These are phyloP conservation scores for Pagrus major DNA, from an alignment of 2,113 vertebrate genomes.

Conservation along the genomic window DNA sequence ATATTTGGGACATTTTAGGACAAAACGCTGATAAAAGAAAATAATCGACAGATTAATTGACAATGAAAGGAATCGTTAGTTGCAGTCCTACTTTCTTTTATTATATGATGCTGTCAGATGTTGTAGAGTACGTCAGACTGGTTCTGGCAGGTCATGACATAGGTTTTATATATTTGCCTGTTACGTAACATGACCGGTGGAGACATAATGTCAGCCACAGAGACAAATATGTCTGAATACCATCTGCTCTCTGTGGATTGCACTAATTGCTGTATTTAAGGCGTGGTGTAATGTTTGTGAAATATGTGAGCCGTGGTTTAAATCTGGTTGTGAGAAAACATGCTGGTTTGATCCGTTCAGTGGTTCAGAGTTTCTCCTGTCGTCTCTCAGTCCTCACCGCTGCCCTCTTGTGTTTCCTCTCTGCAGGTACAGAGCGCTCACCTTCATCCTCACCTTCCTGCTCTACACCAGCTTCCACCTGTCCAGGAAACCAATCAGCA, in stretches of 20 bases:
- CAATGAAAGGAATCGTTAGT: too few relatives aligned
- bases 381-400: background rate
- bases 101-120: too few relatives aligned
- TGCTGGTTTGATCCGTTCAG: background rate
- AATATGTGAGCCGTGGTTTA: background rate
- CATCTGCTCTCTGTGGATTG: background rate
- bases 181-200: background rate
- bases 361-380: background rate
- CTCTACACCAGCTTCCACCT: constrained; percentile 94
- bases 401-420: constrained; percentile 6
- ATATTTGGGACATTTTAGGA: too few relatives aligned
- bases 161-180: background rate
- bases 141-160: background rate
- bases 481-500: constrained; percentile 96
- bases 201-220: too few relatives aligned
- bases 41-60: too few relatives aligned
- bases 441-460: constrained; percentile 91
- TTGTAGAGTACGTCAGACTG: background rate
- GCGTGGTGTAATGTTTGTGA: background rate
- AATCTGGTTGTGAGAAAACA: too few relatives aligned
- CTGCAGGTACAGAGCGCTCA: constrained; percentile 91
- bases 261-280: background rate
- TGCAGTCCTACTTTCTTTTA: too few relatives aligned
- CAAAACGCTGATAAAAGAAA: too few relatives aligned
- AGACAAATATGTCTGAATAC: background rate